A percentile compares a stretch with the other conserved stretches of the same genome.
Evolutionary conservation across 2,888 invertebrate genomes (phyloP).

Genomic region (Drosophila suboccidentalis): DNA sequence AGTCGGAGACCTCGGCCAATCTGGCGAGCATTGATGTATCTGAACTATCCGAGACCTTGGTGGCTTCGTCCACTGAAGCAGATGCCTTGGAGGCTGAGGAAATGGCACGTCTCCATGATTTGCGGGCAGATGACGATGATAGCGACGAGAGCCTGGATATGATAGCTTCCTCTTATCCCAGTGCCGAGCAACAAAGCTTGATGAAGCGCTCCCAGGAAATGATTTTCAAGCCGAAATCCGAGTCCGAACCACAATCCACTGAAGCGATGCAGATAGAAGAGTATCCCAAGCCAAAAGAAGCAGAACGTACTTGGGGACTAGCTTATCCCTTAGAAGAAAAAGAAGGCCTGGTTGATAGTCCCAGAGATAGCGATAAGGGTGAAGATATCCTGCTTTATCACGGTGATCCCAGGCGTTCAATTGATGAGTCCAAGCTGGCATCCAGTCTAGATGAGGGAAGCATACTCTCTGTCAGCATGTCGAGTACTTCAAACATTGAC

Average conservation of each 20-base stretch:
- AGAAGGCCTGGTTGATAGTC: constrained; percentile 77
- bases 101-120: constrained; percentile 87
- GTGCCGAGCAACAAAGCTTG: constrained; percentile 86
- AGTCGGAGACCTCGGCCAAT: constrained; percentile 92
- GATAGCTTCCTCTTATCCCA: constrained; percentile 53
- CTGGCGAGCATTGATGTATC: constrained; percentile 95
- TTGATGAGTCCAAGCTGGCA: constrained; percentile 86
- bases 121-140: constrained; percentile 87
- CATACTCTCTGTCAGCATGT: constrained; percentile 87
- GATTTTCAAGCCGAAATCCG: constrained; percentile 91
- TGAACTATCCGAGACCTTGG: constrained; percentile 96
- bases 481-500: constrained; percentile 87
- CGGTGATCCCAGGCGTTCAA: constrained; percentile 72
- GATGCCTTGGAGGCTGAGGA: constrained; percentile 86
- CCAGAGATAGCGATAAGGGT: constrained; percentile 65
- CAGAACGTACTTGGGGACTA: constrained; percentile 79
- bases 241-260: constrained; percentile 84
- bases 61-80: constrained; percentile 93
- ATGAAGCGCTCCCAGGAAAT: constrained; percentile 97
- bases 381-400: constrained; percentile 82
- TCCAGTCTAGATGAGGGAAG: constrained; percentile 88
- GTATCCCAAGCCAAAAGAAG: constrained; percentile 72
- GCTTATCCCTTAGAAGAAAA: constrained; percentile 83
- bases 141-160: constrained; percentile 86
- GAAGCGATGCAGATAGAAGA: constrained; percentile 63